phyloP scores from a whole-genome alignment of 2,797 vertebrate genomes.

The Premnoplex brunnescens region DNA sequence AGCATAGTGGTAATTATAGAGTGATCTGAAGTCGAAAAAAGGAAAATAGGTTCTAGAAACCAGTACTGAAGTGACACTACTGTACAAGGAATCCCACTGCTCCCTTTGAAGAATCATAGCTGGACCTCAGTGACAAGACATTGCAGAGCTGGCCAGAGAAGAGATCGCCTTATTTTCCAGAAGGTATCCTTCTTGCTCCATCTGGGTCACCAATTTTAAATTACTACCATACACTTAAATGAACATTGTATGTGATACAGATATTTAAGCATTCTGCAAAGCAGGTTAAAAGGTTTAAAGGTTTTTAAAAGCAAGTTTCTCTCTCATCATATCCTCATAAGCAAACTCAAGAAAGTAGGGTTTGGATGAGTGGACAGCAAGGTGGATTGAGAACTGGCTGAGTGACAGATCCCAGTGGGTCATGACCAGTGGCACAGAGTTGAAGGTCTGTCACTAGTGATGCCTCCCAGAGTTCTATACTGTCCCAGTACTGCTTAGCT shows the following conservation, averaged over 20 bases:
- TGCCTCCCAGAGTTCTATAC: no score
- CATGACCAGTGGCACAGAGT: not conserved
- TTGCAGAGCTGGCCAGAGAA: not conserved
- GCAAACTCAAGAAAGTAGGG: not conserved
- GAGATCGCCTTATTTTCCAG: not conserved
- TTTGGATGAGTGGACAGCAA: not conserved
- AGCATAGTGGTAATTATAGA: not conserved
- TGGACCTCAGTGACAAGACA: not conserved
- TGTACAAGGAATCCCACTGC: not conserved
- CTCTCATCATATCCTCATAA: not conserved
- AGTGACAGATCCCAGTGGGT: not conserved
- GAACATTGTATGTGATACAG: not conserved
- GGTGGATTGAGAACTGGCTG: not conserved
- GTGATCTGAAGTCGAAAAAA: not conserved
- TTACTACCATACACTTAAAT: not conserved
- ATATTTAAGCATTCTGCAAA: not conserved
- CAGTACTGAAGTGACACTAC: not conserved
- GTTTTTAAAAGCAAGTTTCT: not conserved
- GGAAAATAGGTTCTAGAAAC: not conserved
- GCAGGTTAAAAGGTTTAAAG: not conserved
- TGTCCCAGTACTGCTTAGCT: not conserved
- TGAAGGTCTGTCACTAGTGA: not conserved
- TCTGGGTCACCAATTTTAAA: not conserved
- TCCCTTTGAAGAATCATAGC: not conserved
- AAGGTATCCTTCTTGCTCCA: not conserved